A percentile compares a stretch with the other conserved stretches of the same genome.
These are phyloP conservation scores for Ctenomys sociabilis DNA, from an alignment of 2,113 vertebrate species.

Conservation along the genomic window DNA sequence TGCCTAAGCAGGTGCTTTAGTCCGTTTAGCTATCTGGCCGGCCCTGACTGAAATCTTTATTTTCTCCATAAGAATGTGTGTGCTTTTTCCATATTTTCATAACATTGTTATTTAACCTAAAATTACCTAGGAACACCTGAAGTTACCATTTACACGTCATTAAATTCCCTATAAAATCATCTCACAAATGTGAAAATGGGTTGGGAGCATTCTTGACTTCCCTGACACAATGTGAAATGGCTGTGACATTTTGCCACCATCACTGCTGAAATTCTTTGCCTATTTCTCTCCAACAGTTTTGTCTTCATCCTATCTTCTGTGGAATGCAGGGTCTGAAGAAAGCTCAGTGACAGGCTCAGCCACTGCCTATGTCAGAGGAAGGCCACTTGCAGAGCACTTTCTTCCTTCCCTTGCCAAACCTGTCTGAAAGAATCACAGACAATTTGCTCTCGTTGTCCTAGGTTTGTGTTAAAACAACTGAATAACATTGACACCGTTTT, in stretches of 20 bases:
- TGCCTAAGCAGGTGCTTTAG: no score
- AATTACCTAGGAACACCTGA: not conserved
- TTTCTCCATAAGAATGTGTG: not conserved
- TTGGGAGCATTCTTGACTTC: not conserved
- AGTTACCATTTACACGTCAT: not conserved
- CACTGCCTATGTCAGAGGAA: not conserved
- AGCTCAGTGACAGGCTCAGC: no score
- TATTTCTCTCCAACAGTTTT: not conserved
- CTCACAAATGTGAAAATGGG: not conserved
- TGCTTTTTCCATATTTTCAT: not conserved
- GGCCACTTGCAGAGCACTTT: not conserved
- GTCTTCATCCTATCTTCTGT: no score
- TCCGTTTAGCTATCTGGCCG: no score
- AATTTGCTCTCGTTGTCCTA: not conserved
- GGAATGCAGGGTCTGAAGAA: not conserved
- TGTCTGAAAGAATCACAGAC: not conserved
- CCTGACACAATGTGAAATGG: not conserved
- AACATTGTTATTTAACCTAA: not conserved
- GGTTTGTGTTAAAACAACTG: not conserved
- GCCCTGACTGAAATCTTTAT: not conserved
- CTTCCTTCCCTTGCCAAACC: not conserved
- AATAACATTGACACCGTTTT: not conserved
- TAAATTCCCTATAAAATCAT: not conserved
- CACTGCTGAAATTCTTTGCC: rapidly evolving
- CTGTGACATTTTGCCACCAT: no score